These are phyloP conservation scores for Autographa gamma DNA, from an alignment of 2,888 invertebrate genomes.

Conservation along the genomic window DNA sequence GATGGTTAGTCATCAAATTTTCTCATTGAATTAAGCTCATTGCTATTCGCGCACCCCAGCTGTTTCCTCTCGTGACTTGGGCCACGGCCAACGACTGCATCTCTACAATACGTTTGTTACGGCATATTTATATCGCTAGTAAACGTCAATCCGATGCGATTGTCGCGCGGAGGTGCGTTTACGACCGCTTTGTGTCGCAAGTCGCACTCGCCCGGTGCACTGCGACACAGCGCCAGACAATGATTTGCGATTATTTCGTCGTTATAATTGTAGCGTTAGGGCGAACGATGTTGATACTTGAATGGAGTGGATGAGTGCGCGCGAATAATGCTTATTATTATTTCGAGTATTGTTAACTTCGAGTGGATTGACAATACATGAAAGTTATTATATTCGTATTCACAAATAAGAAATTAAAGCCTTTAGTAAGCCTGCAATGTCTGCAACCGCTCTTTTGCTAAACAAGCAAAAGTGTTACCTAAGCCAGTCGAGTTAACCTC, in stretches of 20 bases:
- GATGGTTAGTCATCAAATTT: too few relatives aligned
- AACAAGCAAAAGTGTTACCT: neutral
- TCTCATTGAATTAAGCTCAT: neutral
- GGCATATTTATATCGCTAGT: slow-evolving; percentile 74
- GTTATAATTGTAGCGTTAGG: slow-evolving; percentile 32
- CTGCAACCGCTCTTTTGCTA: too few relatives aligned
- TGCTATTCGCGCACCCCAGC: neutral
- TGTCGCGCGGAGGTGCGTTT: slow-evolving; percentile 50
- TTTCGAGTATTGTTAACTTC: neutral
- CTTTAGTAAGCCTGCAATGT: too few relatives aligned
- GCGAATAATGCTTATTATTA: neutral
- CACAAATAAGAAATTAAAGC: too few relatives aligned
- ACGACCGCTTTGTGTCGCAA: slow-evolving; percentile 37
- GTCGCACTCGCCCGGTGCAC: slow-evolving; percentile 16
- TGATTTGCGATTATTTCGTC: slow-evolving; percentile 47
- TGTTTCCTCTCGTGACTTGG: slow-evolving; percentile 5
- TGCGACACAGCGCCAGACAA: slow-evolving; percentile 14
- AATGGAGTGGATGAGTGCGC: slow-evolving; percentile 9
- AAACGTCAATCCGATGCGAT: slow-evolving; percentile 73
- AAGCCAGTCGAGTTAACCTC: neutral
- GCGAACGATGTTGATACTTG: slow-evolving; percentile 38
- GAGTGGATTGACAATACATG: too few relatives aligned
- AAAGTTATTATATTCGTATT: too few relatives aligned
- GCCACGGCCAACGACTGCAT: slow-evolving; percentile 28
- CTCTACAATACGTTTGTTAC: slow-evolving; percentile 68